Conservation (phyloP, 2,113 vertebrate genomes). For the Phrynosoma platyrhinos region DNA sequence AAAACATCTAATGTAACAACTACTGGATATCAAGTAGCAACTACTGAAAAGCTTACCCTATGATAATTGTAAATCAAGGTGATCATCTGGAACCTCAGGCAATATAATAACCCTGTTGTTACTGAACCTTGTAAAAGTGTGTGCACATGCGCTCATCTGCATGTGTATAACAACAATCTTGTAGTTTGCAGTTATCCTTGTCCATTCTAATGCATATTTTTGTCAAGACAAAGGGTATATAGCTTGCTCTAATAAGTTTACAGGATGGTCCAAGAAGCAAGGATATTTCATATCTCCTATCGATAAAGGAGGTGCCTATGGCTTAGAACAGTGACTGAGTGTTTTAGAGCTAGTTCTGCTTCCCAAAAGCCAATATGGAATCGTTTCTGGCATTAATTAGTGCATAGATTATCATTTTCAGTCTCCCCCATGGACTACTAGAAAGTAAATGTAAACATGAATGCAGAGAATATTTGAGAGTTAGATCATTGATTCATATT, state of each 20-base stretch:
- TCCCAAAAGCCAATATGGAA: conserved; percentile 13
- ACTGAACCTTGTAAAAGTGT: not conserved
- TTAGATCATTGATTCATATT: conserved; percentile 14
- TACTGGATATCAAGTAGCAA: not conserved
- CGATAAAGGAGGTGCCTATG: not conserved
- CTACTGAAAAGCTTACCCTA: not conserved
- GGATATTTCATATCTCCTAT: not conserved
- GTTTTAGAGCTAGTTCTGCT: not conserved
- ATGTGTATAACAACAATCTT: not conserved
- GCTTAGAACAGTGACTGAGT: not conserved
- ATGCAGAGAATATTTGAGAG: not conserved
- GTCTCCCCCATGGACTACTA: not conserved
- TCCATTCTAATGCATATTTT: not conserved
- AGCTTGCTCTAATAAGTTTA: not conserved
- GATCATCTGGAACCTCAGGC: not conserved
- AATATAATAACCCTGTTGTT: not conserved
- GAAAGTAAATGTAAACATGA: not conserved
- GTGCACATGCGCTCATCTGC: too few relatives aligned
- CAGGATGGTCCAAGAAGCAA: not conserved
- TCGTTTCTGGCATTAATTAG: conserved; percentile 1
- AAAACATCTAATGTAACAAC: not conserved
- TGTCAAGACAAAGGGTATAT: not conserved
- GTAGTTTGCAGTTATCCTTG: not conserved
- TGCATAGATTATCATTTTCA: conserved; percentile 28
- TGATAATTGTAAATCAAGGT: not conserved